These are phyloP conservation scores for Valencia hispanica DNA, from an alignment of 2,797 vertebrate genomes.

Conservation along the genomic window DNA sequence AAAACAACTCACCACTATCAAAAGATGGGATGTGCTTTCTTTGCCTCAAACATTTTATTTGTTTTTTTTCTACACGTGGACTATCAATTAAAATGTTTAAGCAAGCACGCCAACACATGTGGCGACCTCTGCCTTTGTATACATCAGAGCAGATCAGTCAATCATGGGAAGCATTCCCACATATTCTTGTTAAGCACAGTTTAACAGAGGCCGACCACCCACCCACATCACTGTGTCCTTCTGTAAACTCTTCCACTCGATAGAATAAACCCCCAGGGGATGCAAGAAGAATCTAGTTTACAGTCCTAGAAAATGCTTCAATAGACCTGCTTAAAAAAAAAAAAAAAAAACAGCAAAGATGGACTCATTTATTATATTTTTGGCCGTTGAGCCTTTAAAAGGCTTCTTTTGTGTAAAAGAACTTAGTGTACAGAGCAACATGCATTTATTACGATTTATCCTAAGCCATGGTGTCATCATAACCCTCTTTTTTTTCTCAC, in stretches of 20 bases:
- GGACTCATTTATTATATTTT: neutral
- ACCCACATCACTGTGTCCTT: slow-evolving; percentile 52
- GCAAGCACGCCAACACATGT: slow-evolving; percentile 70
- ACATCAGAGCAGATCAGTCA: slow-evolving; percentile 65
- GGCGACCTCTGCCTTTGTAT: slow-evolving; percentile 59
- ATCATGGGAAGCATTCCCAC: slow-evolving; percentile 52
- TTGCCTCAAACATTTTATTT: slow-evolving; percentile 25
- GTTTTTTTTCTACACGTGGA: slow-evolving; percentile 53
- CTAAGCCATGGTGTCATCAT: slow-evolving; percentile 2
- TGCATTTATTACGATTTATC: slow-evolving; percentile 21
- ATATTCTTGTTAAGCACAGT: slow-evolving; percentile 42
- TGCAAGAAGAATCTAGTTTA: slow-evolving; percentile 19
- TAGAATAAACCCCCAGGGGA: slow-evolving; percentile 22
- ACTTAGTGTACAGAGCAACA: neutral
- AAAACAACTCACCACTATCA: slow-evolving; percentile 16
- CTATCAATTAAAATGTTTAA: slow-evolving; percentile 76
- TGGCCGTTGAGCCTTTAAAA: slow-evolving; percentile 25
- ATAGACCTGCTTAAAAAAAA: slow-evolving; percentile 33
- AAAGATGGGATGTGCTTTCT: slow-evolving; percentile 15
- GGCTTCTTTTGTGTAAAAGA: slow-evolving; percentile 9
- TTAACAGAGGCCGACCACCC: slow-evolving; percentile 63
- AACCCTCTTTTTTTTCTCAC: slow-evolving; percentile 23
- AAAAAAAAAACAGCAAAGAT: no score
- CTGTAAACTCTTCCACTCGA: slow-evolving; percentile 38
- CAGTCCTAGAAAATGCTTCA: slow-evolving; percentile 25